These are phyloP conservation scores for Trematomus bernacchii DNA, from an alignment of 2,797 vertebrate species.

Conservation along the genomic window DNA sequence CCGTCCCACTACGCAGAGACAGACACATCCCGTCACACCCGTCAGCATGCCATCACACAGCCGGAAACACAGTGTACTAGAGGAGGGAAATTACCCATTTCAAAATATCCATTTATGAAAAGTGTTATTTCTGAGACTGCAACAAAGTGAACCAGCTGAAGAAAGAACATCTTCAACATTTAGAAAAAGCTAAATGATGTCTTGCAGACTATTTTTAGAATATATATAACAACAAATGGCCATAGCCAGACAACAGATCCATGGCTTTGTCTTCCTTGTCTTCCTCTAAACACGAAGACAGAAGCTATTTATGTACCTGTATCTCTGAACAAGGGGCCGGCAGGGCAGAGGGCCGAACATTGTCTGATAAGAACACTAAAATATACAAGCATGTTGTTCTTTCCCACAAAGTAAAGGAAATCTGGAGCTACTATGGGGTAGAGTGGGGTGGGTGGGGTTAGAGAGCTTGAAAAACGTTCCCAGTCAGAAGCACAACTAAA, in stretches of 20 bases:
- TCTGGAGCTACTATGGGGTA: conserved; percentile 48
- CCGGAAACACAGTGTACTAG: conserved; percentile 52
- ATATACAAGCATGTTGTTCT: conserved; percentile 73
- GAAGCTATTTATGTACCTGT: conserved; percentile 71
- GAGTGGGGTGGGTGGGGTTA: conserved; percentile 36
- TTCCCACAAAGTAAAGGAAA: conserved; percentile 81
- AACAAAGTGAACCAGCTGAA: conserved; percentile 21
- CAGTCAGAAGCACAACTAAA: conserved; percentile 57
- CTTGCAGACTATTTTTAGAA: conserved; percentile 32
- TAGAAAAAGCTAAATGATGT: conserved; percentile 29
- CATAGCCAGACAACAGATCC: conserved; percentile 32
- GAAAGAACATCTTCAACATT: conserved; percentile 22
- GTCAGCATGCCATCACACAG: conserved; percentile 46
- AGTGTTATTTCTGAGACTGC: conserved; percentile 37
- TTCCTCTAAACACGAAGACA: conserved; percentile 39
- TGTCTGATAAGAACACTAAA: conserved; percentile 74
- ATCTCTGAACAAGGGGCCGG: conserved; percentile 62
- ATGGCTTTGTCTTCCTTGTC: conserved; percentile 51
- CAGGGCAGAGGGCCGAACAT: conserved; percentile 43
- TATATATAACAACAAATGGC: conserved; percentile 24
- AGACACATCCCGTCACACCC: conserved; percentile 56
- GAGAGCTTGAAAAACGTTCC: conserved; percentile 47
- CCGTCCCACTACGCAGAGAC: conserved; percentile 53
- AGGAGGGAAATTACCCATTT: conserved; percentile 42
- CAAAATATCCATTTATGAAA: conserved; percentile 58